Base-by-base conservation (phyloP, 2,797 vertebrate genomes). In the Arctocebus calabarensis region DNA sequence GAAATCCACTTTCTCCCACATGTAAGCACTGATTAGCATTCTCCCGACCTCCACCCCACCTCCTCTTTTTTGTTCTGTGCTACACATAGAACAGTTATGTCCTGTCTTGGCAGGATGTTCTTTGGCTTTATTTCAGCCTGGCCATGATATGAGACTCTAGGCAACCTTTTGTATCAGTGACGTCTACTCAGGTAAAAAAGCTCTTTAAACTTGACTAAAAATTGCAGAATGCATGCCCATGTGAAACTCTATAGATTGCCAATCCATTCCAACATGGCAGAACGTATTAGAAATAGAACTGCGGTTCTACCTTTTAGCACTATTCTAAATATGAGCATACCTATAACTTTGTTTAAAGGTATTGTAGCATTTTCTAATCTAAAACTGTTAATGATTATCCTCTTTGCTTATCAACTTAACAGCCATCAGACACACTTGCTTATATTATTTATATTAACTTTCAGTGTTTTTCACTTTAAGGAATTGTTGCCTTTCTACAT, bases 161-260 rank as follows among this genome's bases (percentile, higher is more conserved):
- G 62, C 27, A 79, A 83, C 8, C 29, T 92, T 83, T 70, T 4
- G 0, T 75, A 92, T 79, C 64, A 57, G 23, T 88, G 52, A 91
- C 59, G 95, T 91, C 61, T 88, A 70, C n/a, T 92, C 8, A 48
- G n/a, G 8, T 74, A 89, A 32, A 71, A 94, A 93, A 84, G 23
- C 19, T 78, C 68, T 88, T 96, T 86, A 84, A 85, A 84, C 16
- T 86, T 70, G 73, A 19, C 71, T 75, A 81, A 90, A 92, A 87
- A 85, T n/a, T 23, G 29, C 1, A 64, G 64, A 75, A 66, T 43
- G 1, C 2, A 77, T 27, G 37, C 4, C 25, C 19, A 34, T 40
- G 32, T 57, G 64, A 87, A 94, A 77, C 48, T 84, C 85, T 66
- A 40, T 23, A 59, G 32, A 75, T 75, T 75, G 79, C 4, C 40